Evolutionary conservation across 2,888 invertebrate species (phyloP).

Genomic region (Synanthedon andrenaeformis): DNA sequence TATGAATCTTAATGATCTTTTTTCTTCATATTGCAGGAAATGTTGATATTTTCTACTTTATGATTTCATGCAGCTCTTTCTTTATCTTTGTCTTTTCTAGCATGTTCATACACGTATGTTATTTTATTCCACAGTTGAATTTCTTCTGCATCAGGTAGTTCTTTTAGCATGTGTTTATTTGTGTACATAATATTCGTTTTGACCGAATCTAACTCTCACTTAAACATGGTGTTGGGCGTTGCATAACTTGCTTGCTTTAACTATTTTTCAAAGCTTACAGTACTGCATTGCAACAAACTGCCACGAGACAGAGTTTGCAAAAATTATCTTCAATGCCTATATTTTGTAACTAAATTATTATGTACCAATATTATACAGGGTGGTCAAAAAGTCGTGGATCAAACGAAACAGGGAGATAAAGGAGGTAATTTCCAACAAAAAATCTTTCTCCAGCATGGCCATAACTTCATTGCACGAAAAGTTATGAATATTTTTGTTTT

Average conservation of each 20-base stretch:
- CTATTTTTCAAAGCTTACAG: slow-evolving; percentile 36
- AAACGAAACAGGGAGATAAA: too few relatives aligned
- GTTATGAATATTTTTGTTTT: too few relatives aligned
- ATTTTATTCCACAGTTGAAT: slow-evolving; percentile 60
- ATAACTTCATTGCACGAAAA: too few relatives aligned
- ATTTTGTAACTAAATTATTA: slow-evolving; percentile 24
- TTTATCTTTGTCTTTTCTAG: slow-evolving; percentile 59
- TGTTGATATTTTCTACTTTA: slow-evolving; percentile 63
- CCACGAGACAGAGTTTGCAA: slow-evolving; percentile 68
- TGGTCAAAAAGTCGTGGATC: too few relatives aligned
- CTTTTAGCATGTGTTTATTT: slow-evolving; percentile 30
- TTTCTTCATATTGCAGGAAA: slow-evolving; percentile 70
- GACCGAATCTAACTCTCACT: slow-evolving; percentile 34
- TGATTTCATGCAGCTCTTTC: slow-evolving; percentile 60
- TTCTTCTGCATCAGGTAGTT: slow-evolving; percentile 62
- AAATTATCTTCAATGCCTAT: slow-evolving; percentile 35
- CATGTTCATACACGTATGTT: slow-evolving; percentile 40
- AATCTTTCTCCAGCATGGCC: too few relatives aligned
- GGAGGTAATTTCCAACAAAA: too few relatives aligned
- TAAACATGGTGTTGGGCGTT: slow-evolving; percentile 44
- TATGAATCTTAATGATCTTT: slow-evolving; percentile 61
- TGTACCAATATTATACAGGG: slow-evolving; percentile 9
- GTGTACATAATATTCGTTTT: slow-evolving; percentile 45
- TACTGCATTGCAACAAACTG: slow-evolving; percentile 50
- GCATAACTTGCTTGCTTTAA: slow-evolving; percentile 22